phyloP scores from a whole-genome alignment of 2,113 vertebrate genomes.

The Mus pahari region DNA sequence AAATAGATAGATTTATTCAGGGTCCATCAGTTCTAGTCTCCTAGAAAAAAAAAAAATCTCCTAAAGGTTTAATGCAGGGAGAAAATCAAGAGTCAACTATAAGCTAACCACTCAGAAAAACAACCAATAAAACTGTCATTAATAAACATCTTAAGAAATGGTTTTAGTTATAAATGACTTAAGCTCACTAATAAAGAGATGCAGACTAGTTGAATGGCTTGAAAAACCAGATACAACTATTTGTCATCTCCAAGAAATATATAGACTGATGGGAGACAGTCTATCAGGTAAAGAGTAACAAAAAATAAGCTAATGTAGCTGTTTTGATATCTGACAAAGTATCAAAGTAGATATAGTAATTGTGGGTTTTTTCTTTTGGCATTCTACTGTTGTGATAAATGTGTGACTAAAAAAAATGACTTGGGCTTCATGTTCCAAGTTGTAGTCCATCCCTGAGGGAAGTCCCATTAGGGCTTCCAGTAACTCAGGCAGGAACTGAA shows the following conservation, averaged over 20 bases:
- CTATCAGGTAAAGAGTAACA: not conserved
- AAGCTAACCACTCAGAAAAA: not conserved
- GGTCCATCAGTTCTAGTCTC: not conserved
- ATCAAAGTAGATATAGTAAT: not conserved
- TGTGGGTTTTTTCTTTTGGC: not conserved
- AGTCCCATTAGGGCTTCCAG: not conserved
- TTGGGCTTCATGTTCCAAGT: not conserved
- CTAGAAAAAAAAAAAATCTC: not conserved
- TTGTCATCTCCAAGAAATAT: not conserved
- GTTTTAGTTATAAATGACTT: not conserved
- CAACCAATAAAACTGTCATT: not conserved
- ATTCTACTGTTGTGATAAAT: not conserved
- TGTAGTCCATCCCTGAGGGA: not conserved
- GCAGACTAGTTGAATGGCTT: not conserved
- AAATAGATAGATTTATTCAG: not conserved
- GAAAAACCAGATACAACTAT: not conserved
- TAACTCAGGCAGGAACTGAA: not conserved
- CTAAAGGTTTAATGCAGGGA: not conserved
- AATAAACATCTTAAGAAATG: not conserved
- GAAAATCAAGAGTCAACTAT: not conserved
- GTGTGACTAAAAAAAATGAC: not conserved
- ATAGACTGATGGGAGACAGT: not conserved
- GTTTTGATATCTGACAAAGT: not conserved
- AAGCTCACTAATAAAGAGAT: not conserved
- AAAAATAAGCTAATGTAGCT: not conserved